Conservation (phyloP, 2,113 vertebrate genomes). For the Lanius collurio region DNA sequence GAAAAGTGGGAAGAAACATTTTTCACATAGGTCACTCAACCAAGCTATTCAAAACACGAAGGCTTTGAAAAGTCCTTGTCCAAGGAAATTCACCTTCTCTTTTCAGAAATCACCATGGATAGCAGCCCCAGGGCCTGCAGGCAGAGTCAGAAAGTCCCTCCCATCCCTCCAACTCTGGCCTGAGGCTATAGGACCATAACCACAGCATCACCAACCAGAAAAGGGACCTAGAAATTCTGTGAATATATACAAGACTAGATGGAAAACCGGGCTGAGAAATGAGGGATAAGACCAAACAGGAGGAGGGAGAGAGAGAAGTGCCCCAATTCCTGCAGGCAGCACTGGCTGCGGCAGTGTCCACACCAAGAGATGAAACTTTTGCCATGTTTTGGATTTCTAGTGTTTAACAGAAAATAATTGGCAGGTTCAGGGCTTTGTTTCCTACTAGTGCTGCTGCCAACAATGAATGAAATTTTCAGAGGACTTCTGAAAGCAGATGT, state of each 20-base stretch:
- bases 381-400: neutral
- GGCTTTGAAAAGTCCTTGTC: neutral
- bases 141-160: neutral
- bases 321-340: accelerated
- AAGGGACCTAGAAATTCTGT: neutral
- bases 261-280: neutral
- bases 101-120: neutral
- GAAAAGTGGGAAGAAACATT: neutral
- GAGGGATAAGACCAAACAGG: neutral
- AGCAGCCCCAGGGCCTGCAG: neutral
- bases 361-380: neutral
- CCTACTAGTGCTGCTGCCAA: neutral
- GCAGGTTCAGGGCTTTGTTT: neutral
- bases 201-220: neutral
- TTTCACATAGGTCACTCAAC: neutral
- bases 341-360: neutral
- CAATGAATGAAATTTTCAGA: accelerated
- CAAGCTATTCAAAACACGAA: neutral
- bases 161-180: neutral
- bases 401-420: neutral
- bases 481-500: neutral
- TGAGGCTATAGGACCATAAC: neutral
- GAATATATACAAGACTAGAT: neutral
- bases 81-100: neutral
- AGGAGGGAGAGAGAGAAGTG: neutral